Evolutionary conservation across 2,888 invertebrate species (phyloP).

Genomic region (Drosophila meridionalis): DNA sequence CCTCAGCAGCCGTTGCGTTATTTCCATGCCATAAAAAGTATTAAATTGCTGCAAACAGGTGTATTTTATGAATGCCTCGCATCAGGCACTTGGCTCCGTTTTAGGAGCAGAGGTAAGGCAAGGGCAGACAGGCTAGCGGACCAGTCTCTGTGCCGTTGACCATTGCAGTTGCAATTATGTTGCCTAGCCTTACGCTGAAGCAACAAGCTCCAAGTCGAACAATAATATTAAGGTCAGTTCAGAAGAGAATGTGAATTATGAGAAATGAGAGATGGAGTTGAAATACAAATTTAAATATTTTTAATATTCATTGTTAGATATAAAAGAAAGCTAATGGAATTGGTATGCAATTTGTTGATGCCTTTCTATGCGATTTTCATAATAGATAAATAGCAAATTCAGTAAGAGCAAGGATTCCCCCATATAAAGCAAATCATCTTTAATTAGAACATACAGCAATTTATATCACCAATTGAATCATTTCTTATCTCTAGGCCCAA

Average conservation of each 20-base stretch:
- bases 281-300: too few relatives aligned
- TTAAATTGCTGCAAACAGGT: slow-evolving; percentile 80
- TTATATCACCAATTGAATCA: too few relatives aligned
- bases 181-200: slow-evolving; percentile 19
- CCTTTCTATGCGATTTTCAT: neutral
- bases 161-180: slow-evolving; percentile 49
- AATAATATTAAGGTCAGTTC: slow-evolving; percentile 39
- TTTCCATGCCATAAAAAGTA: slow-evolving; percentile 78
- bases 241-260: neutral
- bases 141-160: slow-evolving; percentile 18
- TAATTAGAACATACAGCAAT: too few relatives aligned
- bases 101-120: slow-evolving; percentile 1
- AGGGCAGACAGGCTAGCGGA: slow-evolving; percentile 10
- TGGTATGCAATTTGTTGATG: neutral
- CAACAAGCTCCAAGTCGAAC: slow-evolving; percentile 7
- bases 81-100: slow-evolving; percentile 28
- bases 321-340: neutral
- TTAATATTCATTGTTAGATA: neutral
- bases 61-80: slow-evolving; percentile 71
- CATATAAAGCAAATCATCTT: too few relatives aligned
- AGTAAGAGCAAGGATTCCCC: neutral
- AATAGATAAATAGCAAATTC: neutral
- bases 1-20: slow-evolving; percentile 56
- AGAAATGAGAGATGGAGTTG: neutral
- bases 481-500: neutral